Percentiles rank a stretch among this genome's conserved stretches.
These are phyloP conservation scores for Nymphicus hollandicus DNA, from an alignment of 2,113 vertebrate species.

Conservation along the genomic window DNA sequence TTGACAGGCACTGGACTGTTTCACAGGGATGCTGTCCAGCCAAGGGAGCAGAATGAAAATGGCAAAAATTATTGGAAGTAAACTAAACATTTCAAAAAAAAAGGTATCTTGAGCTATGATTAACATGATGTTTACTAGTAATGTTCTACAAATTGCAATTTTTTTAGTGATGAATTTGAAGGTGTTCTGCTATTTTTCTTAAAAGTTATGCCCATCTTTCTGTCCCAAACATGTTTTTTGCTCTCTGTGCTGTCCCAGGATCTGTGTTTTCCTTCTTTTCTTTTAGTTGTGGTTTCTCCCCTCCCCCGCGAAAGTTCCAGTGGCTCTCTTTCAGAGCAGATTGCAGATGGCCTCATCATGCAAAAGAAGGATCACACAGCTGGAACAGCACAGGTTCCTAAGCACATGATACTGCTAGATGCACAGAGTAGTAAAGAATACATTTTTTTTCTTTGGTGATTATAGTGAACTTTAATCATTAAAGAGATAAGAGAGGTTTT, in stretches of 20 bases:
- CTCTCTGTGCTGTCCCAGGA: neutral
- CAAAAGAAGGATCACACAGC: neutral
- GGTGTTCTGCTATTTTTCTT: neutral
- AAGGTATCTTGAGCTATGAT: conserved; percentile 76
- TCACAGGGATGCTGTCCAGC: conserved; percentile 91
- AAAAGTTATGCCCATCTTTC: neutral
- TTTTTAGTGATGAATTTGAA: neutral
- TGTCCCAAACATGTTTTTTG: neutral
- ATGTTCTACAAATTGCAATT: neutral
- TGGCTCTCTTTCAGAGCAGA: neutral
- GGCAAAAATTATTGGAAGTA: conserved; percentile 92
- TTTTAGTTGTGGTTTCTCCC: neutral
- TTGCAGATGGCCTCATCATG: neutral
- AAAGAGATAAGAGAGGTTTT: neutral
- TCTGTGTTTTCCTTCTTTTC: neutral
- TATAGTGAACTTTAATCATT: neutral
- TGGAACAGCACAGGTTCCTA: neutral
- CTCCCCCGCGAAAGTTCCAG: neutral
- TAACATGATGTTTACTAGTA: neutral
- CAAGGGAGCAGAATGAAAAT: conserved; percentile 80
- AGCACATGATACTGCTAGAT: neutral
- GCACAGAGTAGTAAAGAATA: neutral
- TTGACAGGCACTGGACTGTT: conserved; percentile 92
- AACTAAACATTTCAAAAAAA: conserved; percentile 93
- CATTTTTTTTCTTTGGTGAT: neutral